Conservation (phyloP, 30 jellyfish, hydroid and myxozoan species). For the Cassiopea andromeda region DNA sequence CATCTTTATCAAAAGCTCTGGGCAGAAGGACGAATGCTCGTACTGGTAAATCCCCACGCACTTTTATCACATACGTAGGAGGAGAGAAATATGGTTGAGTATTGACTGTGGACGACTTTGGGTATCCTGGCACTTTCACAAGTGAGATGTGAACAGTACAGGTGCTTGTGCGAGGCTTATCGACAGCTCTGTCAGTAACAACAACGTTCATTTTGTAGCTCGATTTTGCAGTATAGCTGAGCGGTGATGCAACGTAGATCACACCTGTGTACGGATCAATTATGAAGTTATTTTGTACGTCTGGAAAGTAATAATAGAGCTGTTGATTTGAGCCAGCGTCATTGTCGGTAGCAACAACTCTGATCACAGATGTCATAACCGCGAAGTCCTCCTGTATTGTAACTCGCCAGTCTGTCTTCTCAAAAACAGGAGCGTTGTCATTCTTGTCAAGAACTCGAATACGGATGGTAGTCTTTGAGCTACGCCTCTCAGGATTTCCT, state of each 20-base stretch:
- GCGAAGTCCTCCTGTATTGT: constrained; percentile 88
- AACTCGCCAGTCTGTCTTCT: constrained; percentile 71
- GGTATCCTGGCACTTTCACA: constrained; percentile 84
- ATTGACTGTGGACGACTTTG: constrained; percentile 59
- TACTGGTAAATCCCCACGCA: constrained; percentile 88
- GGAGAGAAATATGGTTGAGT: constrained; percentile 65
- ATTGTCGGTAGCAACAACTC: constrained; percentile 84
- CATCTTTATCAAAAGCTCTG: constrained; percentile 70
- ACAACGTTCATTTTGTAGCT: constrained; percentile 67
- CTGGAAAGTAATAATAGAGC: constrained; percentile 82
- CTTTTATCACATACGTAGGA: constrained; percentile 56
- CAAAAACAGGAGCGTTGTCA: constrained; percentile 92
- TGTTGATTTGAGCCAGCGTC: constrained; percentile 94
- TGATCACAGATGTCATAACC: constrained; percentile 82
- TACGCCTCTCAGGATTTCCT: constrained; percentile 77
- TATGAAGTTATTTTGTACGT: constrained; percentile 69
- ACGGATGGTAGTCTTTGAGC: constrained; percentile 56
- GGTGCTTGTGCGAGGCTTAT: constrained; percentile 64
- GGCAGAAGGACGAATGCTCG: constrained; percentile 78
- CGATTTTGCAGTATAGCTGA: constrained; percentile 37
- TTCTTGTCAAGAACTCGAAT: constrained; percentile 78
- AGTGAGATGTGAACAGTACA: constrained; percentile 69
- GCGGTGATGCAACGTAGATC: constrained; percentile 84
- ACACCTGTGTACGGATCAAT: constrained; percentile 94
- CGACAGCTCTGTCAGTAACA: constrained; percentile 85